phyloP scores from a whole-genome alignment of 2,797 vertebrate genomes.

The Peromyscus nudipes region DNA sequence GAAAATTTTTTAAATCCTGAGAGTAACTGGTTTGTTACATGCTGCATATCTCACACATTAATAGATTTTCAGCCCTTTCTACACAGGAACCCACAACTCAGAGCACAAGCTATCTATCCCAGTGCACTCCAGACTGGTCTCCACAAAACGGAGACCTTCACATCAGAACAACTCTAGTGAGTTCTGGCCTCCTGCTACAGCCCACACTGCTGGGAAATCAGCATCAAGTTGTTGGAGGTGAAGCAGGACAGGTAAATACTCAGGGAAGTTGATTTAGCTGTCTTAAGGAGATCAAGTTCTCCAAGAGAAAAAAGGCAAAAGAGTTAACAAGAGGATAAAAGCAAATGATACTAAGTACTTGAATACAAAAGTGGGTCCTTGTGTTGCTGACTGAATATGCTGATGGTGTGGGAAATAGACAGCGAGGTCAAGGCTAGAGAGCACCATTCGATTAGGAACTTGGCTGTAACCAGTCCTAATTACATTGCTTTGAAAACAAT shows the following conservation, averaged over 20 bases:
- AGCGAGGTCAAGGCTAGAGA: neutral
- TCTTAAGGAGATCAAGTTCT: neutral
- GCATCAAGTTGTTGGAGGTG: neutral
- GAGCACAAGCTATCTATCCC: neutral
- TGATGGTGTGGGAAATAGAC: neutral
- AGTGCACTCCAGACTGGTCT: neutral
- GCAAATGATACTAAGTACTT: neutral
- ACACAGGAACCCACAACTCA: neutral
- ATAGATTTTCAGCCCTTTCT: neutral
- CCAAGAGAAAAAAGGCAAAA: slow-evolving; percentile 2
- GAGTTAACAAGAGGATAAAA: slow-evolving; percentile 17
- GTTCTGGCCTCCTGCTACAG: neutral
- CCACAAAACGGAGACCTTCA: neutral
- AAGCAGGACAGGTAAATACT: neutral
- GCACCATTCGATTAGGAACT: neutral
- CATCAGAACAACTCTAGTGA: neutral
- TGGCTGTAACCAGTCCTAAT: slow-evolving; percentile 35
- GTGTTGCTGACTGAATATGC: neutral
- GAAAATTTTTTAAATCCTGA: neutral
- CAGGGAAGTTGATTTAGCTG: neutral
- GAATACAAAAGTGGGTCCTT: neutral
- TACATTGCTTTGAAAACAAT: slow-evolving; percentile 45
- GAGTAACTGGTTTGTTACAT: neutral
- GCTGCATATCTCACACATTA: neutral
- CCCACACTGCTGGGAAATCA: neutral